Conservation (phyloP, 2,888 invertebrate species). For the Brenthis hecate region DNA sequence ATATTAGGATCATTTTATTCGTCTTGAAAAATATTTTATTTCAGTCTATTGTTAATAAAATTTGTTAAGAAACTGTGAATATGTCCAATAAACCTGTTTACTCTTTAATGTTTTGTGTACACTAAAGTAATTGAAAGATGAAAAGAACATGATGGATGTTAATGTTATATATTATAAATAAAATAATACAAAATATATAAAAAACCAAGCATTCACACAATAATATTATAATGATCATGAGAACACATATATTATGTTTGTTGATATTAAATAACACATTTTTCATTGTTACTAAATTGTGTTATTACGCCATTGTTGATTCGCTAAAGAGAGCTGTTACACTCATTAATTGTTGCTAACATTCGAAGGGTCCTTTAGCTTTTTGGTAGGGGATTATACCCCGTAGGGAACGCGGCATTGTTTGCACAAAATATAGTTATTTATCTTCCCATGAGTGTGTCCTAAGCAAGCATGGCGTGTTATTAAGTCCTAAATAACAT, state of each 20-base stretch:
- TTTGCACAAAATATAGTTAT: conserved; percentile 72
- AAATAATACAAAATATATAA: not conserved
- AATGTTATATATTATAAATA: not conserved
- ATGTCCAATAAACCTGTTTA: too few species aligned
- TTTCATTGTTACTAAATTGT: conserved; percentile 65
- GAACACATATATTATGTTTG: conserved; percentile 51
- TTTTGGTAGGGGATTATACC: conserved; percentile 60
- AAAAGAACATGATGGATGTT: too few species aligned
- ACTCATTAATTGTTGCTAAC: conserved; percentile 77
- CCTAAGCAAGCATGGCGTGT: conserved; percentile 39
- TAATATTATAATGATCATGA: conserved; percentile 47
- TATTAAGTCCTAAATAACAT: conserved; percentile 51
- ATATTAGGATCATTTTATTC: too few species aligned
- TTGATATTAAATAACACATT: conserved; percentile 65
- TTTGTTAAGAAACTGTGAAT: too few species aligned
- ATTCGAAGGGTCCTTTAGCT: conserved; percentile 60
- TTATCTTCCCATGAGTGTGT: conserved; percentile 63
- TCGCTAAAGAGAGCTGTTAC: conserved; percentile 71
- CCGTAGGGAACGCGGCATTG: conserved; percentile 65
- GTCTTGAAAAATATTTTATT: too few species aligned
- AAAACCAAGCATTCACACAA: conserved; percentile 17
- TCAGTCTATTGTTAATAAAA: too few species aligned
- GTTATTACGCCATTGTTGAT: conserved; percentile 72
- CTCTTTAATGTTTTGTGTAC: too few species aligned
- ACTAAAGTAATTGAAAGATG: too few species aligned